A percentile compares a stretch with the other conserved stretches of the same genome.
Conservation (phyloP, 2,113 vertebrate genomes). For the Odobenus rosmarus region DNA sequence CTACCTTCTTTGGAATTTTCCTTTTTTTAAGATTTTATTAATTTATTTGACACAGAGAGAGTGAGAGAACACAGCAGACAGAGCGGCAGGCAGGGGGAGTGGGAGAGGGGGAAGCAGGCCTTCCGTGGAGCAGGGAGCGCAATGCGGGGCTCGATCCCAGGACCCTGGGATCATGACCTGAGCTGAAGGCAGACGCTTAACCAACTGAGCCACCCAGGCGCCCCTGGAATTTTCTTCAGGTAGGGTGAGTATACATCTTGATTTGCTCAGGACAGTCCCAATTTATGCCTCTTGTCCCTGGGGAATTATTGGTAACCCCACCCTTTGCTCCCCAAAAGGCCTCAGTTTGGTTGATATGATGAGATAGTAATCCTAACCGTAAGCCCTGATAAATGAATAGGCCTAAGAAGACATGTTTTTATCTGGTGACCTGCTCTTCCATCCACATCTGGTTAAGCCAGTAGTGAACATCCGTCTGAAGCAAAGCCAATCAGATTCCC, state of each 20-base stretch:
- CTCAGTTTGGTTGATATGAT: neutral
- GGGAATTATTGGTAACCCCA: neutral
- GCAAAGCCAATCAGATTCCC: neutral
- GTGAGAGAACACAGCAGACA: too few relatives aligned
- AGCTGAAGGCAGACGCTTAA: too few relatives aligned
- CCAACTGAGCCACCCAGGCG: too few relatives aligned
- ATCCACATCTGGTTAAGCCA: neutral
- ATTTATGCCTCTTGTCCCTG: neutral
- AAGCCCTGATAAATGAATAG: neutral
- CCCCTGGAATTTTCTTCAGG: neutral
- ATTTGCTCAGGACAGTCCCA: neutral
- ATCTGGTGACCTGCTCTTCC: neutral
- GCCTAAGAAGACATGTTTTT: neutral
- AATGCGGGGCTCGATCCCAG: too few relatives aligned
- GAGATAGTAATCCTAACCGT: neutral
- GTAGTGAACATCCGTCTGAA: neutral
- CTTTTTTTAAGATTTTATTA: too few relatives aligned
- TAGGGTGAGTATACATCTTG: neutral
- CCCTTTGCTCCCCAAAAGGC: neutral
- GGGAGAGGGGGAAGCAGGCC: too few relatives aligned
- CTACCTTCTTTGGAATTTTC: neutral
- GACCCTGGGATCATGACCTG: too few relatives aligned
- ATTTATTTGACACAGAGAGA: too few relatives aligned
- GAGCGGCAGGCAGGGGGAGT: too few relatives aligned
- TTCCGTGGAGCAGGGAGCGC: too few relatives aligned